Evolutionary conservation across 2,888 invertebrate species (phyloP).

Genomic region (Sipha maydis): DNA sequence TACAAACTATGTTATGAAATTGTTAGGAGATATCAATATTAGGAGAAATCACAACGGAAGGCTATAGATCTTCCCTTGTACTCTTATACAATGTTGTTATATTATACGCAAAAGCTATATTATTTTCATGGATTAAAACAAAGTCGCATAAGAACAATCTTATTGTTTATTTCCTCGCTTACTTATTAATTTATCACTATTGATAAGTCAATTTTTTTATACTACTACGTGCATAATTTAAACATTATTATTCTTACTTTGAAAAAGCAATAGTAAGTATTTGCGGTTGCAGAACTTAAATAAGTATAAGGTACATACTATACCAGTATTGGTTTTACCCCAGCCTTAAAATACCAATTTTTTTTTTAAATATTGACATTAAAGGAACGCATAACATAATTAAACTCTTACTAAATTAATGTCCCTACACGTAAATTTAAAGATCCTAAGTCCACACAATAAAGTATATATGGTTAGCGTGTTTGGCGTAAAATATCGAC

Average conservation of each 20-base stretch:
- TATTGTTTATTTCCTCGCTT: not conserved
- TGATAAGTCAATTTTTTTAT: not conserved
- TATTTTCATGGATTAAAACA: not conserved
- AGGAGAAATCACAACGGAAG: not conserved
- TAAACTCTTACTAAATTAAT: slow-evolving; percentile 57
- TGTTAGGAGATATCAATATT: not conserved
- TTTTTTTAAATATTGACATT: slow-evolving; percentile 28
- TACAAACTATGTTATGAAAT: not conserved
- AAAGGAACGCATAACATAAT: slow-evolving; percentile 51
- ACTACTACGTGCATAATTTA: not conserved
- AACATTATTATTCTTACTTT: not conserved
- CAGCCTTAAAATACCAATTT: slow-evolving; percentile 18
- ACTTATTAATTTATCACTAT: too few species aligned
- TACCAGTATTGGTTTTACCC: not conserved
- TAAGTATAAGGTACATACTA: not conserved
- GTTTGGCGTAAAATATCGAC: slow-evolving; percentile 59
- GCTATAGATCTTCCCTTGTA: not conserved
- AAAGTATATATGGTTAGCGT: slow-evolving; percentile 47
- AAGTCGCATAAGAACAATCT: not conserved
- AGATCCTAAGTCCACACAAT: slow-evolving; percentile 61
- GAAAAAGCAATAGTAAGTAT: not conserved
- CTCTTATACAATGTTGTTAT: not conserved
- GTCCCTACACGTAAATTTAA: slow-evolving; percentile 46
- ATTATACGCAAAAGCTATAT: not conserved
- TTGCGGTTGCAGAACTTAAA: not conserved